Conservation (phyloP, 2,113 vertebrate species). For the Hippocampus guttulatus region DNA sequence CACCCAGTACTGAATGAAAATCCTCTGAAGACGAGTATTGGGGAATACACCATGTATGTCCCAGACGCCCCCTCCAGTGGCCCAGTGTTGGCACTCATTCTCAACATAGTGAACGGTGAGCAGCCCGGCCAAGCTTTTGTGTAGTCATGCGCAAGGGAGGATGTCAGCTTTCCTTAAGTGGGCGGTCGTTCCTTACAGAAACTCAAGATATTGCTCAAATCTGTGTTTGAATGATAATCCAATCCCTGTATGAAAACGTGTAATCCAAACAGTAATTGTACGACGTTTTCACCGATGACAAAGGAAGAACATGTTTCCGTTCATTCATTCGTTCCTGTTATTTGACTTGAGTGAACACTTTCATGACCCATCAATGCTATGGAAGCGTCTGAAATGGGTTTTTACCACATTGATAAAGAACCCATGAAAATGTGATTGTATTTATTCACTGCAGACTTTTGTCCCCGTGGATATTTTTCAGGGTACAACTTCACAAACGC, state of each 20-base stretch:
- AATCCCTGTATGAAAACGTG: slow-evolving; percentile 13
- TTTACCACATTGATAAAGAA: slow-evolving; percentile 17
- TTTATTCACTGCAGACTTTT: slow-evolving; percentile 8
- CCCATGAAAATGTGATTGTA: slow-evolving; percentile 12
- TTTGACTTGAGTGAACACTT: not conserved
- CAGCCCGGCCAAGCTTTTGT: slow-evolving; percentile 27
- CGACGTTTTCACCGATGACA: slow-evolving; percentile 2
- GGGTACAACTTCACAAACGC: slow-evolving; percentile 85
- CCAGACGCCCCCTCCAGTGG: slow-evolving; percentile 87
- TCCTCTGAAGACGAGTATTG: slow-evolving; percentile 74
- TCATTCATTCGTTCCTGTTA: not conserved
- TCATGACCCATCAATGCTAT: slow-evolving; percentile 9
- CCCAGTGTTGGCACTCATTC: slow-evolving; percentile 86
- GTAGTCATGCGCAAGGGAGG: slow-evolving; percentile 42
- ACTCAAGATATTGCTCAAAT: slow-evolving; percentile 11
- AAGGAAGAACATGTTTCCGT: not conserved
- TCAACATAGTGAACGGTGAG: slow-evolving; percentile 91
- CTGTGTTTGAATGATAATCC: slow-evolving; percentile 41
- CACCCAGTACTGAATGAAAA: slow-evolving; percentile 74
- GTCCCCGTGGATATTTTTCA: slow-evolving; percentile 57
- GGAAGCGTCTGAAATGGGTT: not conserved
- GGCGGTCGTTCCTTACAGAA: slow-evolving; percentile 38
- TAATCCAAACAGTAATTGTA: not conserved
- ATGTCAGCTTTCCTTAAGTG: slow-evolving; percentile 41
- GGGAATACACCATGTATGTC: slow-evolving; percentile 79